phyloP scores from a whole-genome alignment of 2,888 invertebrate species.

The Amblyteles armatorius region DNA sequence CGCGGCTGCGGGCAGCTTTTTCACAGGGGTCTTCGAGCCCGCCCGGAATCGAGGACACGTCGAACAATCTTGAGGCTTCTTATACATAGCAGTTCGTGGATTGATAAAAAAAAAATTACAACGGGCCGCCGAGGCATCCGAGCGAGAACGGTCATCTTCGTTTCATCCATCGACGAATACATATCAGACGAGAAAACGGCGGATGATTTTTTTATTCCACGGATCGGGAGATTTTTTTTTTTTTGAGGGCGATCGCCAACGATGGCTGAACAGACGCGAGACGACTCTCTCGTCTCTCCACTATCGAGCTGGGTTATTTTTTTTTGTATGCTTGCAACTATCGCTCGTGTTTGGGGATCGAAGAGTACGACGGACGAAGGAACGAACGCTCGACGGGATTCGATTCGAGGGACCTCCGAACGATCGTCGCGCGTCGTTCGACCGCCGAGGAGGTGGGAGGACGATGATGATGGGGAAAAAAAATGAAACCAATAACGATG shows the following conservation, averaged over 20 bases:
- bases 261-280: background rate
- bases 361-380: background rate
- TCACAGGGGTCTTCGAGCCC: constrained; percentile 11
- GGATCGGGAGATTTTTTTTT: constrained; percentile 8
- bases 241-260: background rate
- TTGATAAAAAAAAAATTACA: constrained; percentile 12
- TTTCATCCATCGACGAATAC: constrained; percentile 56
- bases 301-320: background rate
- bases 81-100: constrained; percentile 29
- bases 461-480: constrained; percentile 20
- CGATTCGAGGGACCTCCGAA: background rate
- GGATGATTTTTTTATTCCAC: background rate
- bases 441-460: background rate
- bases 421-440: background rate
- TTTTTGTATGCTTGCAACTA: constrained; percentile 1
- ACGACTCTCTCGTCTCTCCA: background rate
- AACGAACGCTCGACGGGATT: background rate
- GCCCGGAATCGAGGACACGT: background rate
- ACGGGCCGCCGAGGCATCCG: constrained; percentile 9
- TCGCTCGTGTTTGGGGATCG: background rate
- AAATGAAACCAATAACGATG: constrained; percentile 53
- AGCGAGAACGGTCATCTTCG: constrained; percentile 15
- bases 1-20: background rate
- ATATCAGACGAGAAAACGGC: constrained; percentile 47
- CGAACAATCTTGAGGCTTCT: constrained; percentile 13